Evolutionary conservation across 2,888 invertebrate genomes (phyloP).

Genomic region (Nomada ruficornis): DNA sequence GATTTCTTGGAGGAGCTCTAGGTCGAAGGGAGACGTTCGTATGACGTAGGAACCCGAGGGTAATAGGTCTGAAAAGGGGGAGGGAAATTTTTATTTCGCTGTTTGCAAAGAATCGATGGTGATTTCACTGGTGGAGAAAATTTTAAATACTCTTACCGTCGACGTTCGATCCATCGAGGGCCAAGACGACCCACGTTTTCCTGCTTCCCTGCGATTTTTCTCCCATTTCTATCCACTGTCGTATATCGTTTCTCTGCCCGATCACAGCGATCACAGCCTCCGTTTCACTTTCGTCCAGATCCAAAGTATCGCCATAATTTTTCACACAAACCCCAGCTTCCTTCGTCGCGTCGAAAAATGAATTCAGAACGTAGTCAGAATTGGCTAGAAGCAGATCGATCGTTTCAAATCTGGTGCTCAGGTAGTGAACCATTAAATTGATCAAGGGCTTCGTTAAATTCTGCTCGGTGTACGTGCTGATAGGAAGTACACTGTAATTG

Average conservation of each 20-base stretch:
- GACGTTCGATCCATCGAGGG: constrained; percentile 76
- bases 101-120: too few species aligned
- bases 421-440: constrained; percentile 75
- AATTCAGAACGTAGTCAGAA: constrained; percentile 63
- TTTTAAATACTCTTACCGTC: constrained; percentile 69
- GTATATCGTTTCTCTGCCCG: constrained; percentile 74
- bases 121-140: not conserved
- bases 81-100: not conserved
- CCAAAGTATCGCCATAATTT: constrained; percentile 62
- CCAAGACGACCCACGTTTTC: constrained; percentile 77
- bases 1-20: constrained; percentile 65
- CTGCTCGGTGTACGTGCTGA: constrained; percentile 74
- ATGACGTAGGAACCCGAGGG: constrained; percentile 80
- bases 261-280: constrained; percentile 74
- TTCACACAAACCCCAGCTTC: constrained; percentile 79
- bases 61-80: constrained; percentile 72
- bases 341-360: constrained; percentile 73
- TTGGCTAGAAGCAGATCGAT: constrained; percentile 76
- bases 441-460: constrained; percentile 77
- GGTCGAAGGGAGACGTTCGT: constrained; percentile 71
- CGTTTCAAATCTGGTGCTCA: constrained; percentile 73
- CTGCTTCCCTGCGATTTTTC: constrained; percentile 61
- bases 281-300: constrained; percentile 67
- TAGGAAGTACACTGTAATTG: constrained; percentile 76
- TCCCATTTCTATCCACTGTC: constrained; percentile 74